Evolutionary conservation across 2,113 vertebrate genomes (phyloP).

Genomic region (Amia ocellicauda): DNA sequence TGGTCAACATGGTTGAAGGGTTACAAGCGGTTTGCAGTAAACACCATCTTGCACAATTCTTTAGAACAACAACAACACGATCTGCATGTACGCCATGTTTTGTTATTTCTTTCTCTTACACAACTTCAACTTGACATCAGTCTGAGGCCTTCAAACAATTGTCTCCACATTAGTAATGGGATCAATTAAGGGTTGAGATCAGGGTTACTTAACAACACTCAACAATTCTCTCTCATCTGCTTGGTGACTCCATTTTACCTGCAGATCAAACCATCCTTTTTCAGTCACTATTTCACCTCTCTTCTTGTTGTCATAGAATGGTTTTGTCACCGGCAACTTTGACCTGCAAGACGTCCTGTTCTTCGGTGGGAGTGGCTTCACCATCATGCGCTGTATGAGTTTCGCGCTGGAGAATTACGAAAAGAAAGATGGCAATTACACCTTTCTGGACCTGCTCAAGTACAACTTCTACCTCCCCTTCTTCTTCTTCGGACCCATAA

Average conservation of each 20-base stretch:
- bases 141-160: no score
- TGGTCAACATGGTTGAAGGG: no score
- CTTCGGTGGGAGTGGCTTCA: constrained; percentile 85
- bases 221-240: background rate
- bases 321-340: constrained; percentile 79
- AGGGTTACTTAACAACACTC: no score
- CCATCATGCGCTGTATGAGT: constrained; percentile 89
- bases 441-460: constrained; percentile 86
- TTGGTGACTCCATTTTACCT: background rate
- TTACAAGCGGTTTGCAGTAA: no score
- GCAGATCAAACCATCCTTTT: background rate
- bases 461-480: constrained; percentile 99
- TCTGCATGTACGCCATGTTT: no score
- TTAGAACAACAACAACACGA: no score
- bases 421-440: constrained; percentile 77
- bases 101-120: no score
- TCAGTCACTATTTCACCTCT: no score
- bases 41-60: no score
- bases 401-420: constrained; percentile 86
- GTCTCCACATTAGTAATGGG: no score
- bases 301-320: constrained; percentile 41
- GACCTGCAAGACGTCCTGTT: constrained; percentile 87
- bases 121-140: no score
- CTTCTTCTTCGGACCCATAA: constrained; percentile 95
- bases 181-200: no score